A percentile compares a stretch with the other conserved stretches of the same genome.
Conservation (phyloP, 2,888 invertebrate species). For the Lissonota sp. region DNA sequence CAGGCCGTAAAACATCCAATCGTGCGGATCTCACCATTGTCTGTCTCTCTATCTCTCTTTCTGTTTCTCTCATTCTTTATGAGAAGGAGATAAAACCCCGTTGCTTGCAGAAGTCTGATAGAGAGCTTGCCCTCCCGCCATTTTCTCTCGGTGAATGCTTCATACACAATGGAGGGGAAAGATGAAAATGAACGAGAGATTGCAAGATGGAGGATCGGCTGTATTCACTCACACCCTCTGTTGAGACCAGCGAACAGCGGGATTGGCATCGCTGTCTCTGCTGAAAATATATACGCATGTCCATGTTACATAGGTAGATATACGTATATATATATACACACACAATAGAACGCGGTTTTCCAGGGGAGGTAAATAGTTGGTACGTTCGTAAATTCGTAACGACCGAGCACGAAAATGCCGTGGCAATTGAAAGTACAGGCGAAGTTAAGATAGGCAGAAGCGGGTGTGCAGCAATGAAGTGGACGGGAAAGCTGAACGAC, state of each 20-base stretch:
- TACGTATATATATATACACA: slow-evolving; percentile 2
- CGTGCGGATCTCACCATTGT: neutral
- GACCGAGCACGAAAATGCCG: slow-evolving; percentile 36
- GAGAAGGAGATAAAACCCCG: slow-evolving; percentile 44
- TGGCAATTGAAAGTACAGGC: slow-evolving; percentile 50
- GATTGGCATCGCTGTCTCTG: neutral
- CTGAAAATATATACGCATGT: neutral
- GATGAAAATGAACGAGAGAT: neutral
- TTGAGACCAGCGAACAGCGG: slow-evolving; percentile 11
- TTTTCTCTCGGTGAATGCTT: slow-evolving; percentile 8
- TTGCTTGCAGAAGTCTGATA: slow-evolving; percentile 19
- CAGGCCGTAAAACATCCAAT: slow-evolving; percentile 51
- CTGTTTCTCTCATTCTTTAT: slow-evolving; percentile 35
- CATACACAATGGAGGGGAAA: slow-evolving; percentile 9
- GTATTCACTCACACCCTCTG: neutral
- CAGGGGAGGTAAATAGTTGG: slow-evolving; percentile 28
- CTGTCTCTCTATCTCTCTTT: too few relatives aligned
- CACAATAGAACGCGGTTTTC: neutral
- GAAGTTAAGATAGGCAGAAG: slow-evolving; percentile 29
- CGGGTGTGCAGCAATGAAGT: neutral
- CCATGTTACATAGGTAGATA: neutral
- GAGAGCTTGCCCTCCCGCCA: slow-evolving; percentile 1
- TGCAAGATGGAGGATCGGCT: neutral
- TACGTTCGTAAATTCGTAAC: slow-evolving; percentile 58
- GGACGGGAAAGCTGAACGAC: neutral